Percentiles rank a stretch among this genome's conserved stretches.
phyloP scores from a whole-genome alignment of 2,797 vertebrate genomes.

The Lepus townsendii region DNA sequence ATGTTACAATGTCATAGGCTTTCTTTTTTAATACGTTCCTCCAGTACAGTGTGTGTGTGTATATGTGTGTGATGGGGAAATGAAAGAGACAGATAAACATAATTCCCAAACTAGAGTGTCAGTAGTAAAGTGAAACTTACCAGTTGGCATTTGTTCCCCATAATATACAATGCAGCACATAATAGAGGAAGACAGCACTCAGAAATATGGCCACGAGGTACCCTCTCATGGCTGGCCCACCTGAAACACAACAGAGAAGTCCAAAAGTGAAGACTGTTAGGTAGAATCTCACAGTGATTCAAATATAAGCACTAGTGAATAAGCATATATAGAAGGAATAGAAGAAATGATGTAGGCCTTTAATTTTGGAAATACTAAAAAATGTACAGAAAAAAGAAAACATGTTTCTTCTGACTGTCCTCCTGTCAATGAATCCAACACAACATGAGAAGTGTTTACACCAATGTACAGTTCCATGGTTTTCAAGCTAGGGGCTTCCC shows the following conservation, averaged over 20 bases:
- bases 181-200: slow-evolving; percentile 89
- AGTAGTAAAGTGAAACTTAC: slow-evolving; percentile 84
- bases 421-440: not conserved
- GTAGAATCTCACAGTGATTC: not conserved
- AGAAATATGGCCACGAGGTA: slow-evolving; percentile 87
- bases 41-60: slow-evolving; percentile 68
- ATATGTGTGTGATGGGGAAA: slow-evolving; percentile 45
- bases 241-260: slow-evolving; percentile 80
- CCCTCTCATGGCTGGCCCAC: slow-evolving; percentile 89
- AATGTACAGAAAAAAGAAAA: not conserved
- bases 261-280: not conserved
- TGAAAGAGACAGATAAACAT: no score
- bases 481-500: not conserved
- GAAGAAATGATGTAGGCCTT: not conserved
- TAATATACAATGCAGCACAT: slow-evolving; percentile 89
- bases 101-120: no score
- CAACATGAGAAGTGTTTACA: not conserved
- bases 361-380: slow-evolving; percentile 13
- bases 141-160: slow-evolving; percentile 88
- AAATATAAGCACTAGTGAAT: not conserved
- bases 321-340: not conserved
- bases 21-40: slow-evolving; percentile 55
- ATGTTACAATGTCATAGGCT: not conserved
- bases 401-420: not conserved
- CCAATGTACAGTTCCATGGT: not conserved